A percentile compares a stretch with the other conserved stretches of the same genome.
These are phyloP conservation scores for Tromatobia lineatoria DNA, from an alignment of 2,888 invertebrate genomes.

Conservation along the genomic window DNA sequence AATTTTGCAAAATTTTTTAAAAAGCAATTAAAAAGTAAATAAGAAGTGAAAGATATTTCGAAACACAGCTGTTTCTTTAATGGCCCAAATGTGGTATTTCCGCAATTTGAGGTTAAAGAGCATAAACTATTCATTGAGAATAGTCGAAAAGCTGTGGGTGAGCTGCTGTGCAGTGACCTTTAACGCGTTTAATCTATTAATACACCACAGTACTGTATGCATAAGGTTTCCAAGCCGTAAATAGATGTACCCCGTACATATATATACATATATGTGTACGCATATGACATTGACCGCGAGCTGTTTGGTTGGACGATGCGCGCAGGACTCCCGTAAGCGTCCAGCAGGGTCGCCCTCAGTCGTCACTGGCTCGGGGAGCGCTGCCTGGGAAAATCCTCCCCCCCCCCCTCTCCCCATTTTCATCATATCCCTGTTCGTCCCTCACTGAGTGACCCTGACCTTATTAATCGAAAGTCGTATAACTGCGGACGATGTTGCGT, in stretches of 20 bases:
- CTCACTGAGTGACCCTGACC: slow-evolving; percentile 43
- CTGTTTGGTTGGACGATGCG: slow-evolving; percentile 17
- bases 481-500: not conserved
- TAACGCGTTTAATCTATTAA: slow-evolving; percentile 20
- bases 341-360: slow-evolving; percentile 22
- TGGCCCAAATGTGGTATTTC: not conserved
- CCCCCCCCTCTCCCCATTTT: too few species aligned
- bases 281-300: slow-evolving; percentile 53
- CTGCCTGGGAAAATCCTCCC: slow-evolving; percentile 41
- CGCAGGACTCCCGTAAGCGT: slow-evolving; percentile 26
- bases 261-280: not conserved
- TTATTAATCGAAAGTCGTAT: not conserved
- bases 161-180: slow-evolving; percentile 7
- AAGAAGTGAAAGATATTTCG: too few species aligned
- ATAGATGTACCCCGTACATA: not conserved
- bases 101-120: not conserved
- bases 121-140: not conserved
- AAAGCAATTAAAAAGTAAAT: too few species aligned
- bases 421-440: slow-evolving; percentile 18
- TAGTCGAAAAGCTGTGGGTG: too few species aligned
- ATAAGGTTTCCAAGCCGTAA: not conserved
- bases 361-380: slow-evolving; percentile 7
- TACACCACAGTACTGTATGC: not conserved
- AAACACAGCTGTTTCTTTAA: too few species aligned
- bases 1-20: too few species aligned